A percentile compares a stretch with the other conserved stretches of the same genome.
Evolutionary conservation across 2,797 vertebrate genomes (phyloP).

Genomic region (Lacerta viridis): DNA sequence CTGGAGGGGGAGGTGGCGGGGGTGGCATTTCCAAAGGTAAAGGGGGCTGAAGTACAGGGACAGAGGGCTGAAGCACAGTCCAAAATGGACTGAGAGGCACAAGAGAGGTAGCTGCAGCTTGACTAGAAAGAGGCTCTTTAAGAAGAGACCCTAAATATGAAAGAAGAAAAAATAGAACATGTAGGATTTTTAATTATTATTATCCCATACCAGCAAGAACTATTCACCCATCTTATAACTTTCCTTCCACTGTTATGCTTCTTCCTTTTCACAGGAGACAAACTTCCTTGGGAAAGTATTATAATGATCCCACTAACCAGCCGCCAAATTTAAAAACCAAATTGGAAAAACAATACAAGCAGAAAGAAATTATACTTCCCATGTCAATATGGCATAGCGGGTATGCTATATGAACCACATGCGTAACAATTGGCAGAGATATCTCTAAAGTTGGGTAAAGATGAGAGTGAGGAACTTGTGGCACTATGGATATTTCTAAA

Average conservation of each 20-base stretch:
- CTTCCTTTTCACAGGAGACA: neutral
- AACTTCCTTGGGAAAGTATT: neutral
- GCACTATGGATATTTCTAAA: neutral
- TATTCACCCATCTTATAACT: neutral
- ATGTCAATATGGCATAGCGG: neutral
- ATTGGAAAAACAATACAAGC: neutral
- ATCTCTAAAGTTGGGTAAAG: neutral
- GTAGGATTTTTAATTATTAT: constrained; percentile 14
- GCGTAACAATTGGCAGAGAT: neutral
- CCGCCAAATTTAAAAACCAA: neutral
- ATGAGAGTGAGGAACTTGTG: neutral
- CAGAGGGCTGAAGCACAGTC: constrained; percentile 84
- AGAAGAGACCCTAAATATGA: constrained; percentile 80
- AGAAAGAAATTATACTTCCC: neutral
- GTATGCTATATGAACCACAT: neutral
- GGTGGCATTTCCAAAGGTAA: constrained; percentile 86
- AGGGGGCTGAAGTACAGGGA: constrained; percentile 84
- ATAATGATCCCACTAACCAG: neutral
- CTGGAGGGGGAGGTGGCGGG: constrained; percentile 89
- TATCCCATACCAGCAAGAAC: neutral
- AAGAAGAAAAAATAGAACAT: constrained; percentile 46
- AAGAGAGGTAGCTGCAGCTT: constrained; percentile 78
- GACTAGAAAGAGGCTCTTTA: constrained; percentile 81
- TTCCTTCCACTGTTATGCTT: neutral
- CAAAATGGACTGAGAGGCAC: constrained; percentile 84